Conservation (phyloP, 2,797 vertebrate genomes). For the Acanthopagrus latus region DNA sequence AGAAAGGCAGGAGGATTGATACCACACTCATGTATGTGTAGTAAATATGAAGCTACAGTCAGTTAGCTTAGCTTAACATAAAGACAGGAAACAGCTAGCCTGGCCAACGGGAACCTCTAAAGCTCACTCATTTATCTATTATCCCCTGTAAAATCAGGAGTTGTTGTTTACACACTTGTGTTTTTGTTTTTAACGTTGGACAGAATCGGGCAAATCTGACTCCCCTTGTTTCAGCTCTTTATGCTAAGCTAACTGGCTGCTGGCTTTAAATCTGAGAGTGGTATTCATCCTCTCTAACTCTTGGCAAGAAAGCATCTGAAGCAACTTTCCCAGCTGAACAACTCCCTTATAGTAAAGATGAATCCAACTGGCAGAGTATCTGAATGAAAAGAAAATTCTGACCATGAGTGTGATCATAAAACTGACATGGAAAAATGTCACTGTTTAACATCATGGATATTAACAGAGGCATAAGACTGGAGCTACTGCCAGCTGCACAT, state of each 20-base stretch:
- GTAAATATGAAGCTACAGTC: neutral
- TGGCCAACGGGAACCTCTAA: neutral
- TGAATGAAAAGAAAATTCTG: neutral
- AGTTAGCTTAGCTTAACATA: neutral
- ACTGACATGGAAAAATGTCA: neutral
- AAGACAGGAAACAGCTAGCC: neutral
- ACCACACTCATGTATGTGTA: neutral
- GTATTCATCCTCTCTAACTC: neutral
- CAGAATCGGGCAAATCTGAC: neutral
- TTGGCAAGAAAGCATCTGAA: neutral
- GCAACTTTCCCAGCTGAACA: neutral
- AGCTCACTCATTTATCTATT: neutral
- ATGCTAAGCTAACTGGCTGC: neutral
- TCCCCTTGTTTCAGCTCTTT: neutral
- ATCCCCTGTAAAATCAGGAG: no score
- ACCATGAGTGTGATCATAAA: neutral
- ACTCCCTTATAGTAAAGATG: neutral
- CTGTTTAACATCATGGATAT: slow-evolving; percentile 2
- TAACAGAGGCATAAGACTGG: slow-evolving; percentile 2
- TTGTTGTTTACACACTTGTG: neutral
- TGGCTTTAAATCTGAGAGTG: neutral
- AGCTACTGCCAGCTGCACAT: slow-evolving; percentile 19
- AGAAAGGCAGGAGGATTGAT: neutral
- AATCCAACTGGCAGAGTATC: neutral
- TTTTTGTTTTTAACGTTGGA: neutral